Percentiles rank a stretch among this genome's conserved stretches.
These are phyloP conservation scores for Lagodon rhomboides DNA, from an alignment of 2,797 vertebrate genomes.

Conservation along the genomic window DNA sequence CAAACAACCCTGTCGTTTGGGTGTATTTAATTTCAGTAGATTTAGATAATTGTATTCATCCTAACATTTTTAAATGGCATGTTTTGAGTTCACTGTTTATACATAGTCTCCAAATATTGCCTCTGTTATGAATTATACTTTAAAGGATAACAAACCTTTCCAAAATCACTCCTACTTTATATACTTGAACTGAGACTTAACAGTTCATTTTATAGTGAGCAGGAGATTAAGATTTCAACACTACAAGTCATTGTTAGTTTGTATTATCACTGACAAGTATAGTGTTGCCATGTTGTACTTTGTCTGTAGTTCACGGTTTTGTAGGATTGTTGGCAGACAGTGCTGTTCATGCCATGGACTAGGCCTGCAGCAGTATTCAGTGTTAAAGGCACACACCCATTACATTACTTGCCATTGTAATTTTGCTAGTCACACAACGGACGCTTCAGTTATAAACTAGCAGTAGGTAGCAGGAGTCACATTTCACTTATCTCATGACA, in stretches of 20 bases:
- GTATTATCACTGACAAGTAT: constrained; percentile 13
- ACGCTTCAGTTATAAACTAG: too few relatives aligned
- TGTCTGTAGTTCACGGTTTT: background rate
- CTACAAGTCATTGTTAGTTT: background rate
- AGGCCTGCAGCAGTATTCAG: too few relatives aligned
- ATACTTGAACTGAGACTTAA: background rate
- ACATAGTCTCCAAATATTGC: background rate
- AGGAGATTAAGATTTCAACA: background rate
- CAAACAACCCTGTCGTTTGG: background rate
- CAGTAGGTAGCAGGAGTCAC: too few relatives aligned
- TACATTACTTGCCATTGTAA: too few relatives aligned
- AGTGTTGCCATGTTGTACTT: background rate
- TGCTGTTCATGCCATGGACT: background rate
- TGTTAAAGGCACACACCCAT: too few relatives aligned
- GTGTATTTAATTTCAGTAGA: background rate
- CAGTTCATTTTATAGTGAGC: constrained; percentile 1
- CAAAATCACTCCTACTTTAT: background rate
- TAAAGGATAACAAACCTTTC: background rate
- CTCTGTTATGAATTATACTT: background rate
- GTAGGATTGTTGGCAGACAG: background rate
- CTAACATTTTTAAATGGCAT: background rate
- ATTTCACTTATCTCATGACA: too few relatives aligned
- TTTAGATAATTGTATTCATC: background rate
- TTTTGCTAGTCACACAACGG: too few relatives aligned
- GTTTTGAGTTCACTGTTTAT: background rate